These are phyloP conservation scores for Rhamphomyia laevipes DNA, from an alignment of 2,888 invertebrate species.

Conservation along the genomic window DNA sequence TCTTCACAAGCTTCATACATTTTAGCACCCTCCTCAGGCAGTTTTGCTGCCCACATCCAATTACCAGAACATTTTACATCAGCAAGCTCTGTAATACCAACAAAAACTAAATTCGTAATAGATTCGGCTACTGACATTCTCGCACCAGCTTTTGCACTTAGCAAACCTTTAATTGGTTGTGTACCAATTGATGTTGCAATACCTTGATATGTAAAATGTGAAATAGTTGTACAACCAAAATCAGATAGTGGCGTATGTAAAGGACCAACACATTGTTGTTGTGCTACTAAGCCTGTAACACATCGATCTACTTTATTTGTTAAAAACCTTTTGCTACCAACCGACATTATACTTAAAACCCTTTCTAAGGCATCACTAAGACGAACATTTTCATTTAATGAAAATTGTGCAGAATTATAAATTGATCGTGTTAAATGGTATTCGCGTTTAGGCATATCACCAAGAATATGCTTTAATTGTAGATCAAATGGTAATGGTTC, in stretches of 20 bases:
- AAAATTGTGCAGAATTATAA: conserved; percentile 41
- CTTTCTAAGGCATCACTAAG: conserved; percentile 52
- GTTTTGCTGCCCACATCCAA: conserved; percentile 99
- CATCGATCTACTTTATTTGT: conserved; percentile 94
- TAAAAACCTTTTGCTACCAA: conserved; percentile 88
- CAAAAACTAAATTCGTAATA: conserved; percentile 78
- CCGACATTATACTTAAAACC: conserved; percentile 79
- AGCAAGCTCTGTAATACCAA: conserved; percentile 49
- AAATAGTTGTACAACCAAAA: conserved; percentile 80
- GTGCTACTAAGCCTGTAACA: conserved; percentile 88
- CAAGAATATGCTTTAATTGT: conserved; percentile 78
- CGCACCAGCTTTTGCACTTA: conserved; percentile 77
- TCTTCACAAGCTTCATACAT: conserved; percentile 78
- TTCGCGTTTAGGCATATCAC: conserved; percentile 68
- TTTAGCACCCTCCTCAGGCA: conserved; percentile 82
- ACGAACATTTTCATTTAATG: conserved; percentile 30
- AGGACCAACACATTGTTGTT: conserved; percentile 97
- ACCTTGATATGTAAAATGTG: conserved; percentile 71
- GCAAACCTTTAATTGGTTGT: conserved; percentile 78
- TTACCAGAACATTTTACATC: conserved; percentile 99
- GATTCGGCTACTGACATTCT: conserved; percentile 92
- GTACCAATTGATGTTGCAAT: conserved; percentile 94
- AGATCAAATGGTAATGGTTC: conserved; percentile 71
- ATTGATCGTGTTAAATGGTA: conserved; percentile 33
- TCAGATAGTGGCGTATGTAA: conserved; percentile 93